Evolutionary conservation across 2,113 vertebrate species (phyloP), one percentile per base, ranked within the genome.

Genomic region (Anhinga rufa): DNA sequence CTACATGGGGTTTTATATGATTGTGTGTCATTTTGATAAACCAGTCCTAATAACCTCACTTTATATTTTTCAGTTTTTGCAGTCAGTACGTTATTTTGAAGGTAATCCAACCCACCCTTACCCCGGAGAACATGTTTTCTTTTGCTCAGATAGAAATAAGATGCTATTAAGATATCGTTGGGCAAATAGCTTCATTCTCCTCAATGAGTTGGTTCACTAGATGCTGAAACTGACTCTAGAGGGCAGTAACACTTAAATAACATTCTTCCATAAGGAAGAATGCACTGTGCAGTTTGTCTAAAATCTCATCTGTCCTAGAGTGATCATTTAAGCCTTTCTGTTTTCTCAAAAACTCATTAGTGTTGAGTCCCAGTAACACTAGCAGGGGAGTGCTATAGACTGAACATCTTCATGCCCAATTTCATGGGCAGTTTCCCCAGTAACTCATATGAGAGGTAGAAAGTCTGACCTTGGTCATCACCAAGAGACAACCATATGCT

Each of bases 381-480:
- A 44, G 52, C 68, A 65, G 49, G 44, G 38, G 13, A 83, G 44
- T 22, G 5, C 19, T 72, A 29, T 7, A 49, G 40, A 38, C 77
- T 14, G 62, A 91, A 74, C 20, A 60, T 64, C 32, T 93, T 88
- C n/a, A n/a, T n/a, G n/a, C n/a, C 29, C 28, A 81, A 65, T 81
- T 89, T 84, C 72, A 76, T 68, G 62, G 83, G 49, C 71, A 91
- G 87, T 84, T 95, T 93, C 58, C 62, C 58, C 81, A 81, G 72
- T 86, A 74, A 84, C 71, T 91, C 77, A 64, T 78, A 51, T 12
- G 60, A 69, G 77, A 93, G 52, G 83, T 81, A 91, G 74, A 44
- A 92, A 82, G 26, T 74, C 85, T 94, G 91, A 93, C 86, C 70
- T 82, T 90, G 65, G 48, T 58, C 79, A 94, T 96, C 75, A 85